phyloP scores from a whole-genome alignment of 2,113 vertebrate genomes.

The Psilopsiagon aurifrons region DNA sequence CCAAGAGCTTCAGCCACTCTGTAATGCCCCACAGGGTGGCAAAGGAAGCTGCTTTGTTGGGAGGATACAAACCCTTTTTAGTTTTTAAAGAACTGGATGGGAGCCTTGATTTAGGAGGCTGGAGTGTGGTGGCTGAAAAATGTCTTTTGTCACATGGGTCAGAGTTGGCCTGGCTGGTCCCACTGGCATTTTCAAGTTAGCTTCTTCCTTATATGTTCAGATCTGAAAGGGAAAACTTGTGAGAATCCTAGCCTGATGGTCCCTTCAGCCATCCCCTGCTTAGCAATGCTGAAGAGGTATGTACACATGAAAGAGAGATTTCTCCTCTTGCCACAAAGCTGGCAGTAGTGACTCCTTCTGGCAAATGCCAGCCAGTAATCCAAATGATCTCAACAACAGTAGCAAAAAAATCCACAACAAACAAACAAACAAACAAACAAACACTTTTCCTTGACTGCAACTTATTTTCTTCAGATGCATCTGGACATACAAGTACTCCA shows the following conservation, averaged over 20 bases:
- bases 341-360: neutral
- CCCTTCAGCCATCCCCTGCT: neutral
- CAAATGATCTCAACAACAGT: neutral
- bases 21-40: neutral
- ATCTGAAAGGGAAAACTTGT: neutral
- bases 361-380: neutral
- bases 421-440: no score
- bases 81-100: neutral
- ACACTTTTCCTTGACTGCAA: neutral
- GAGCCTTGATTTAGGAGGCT: neutral
- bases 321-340: neutral
- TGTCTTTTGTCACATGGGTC: neutral
- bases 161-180: neutral
- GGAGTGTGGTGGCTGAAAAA: neutral
- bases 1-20: neutral
- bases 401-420: neutral
- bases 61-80: neutral
- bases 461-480: neutral
- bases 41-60: neutral
- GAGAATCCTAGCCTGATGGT: neutral
- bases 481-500: neutral
- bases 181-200: neutral
- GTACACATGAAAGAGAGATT: neutral
- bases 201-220: neutral
- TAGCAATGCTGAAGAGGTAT: fast-evolving